A percentile compares a stretch with the other conserved stretches of the same genome.
Conservation (phyloP, 2,113 vertebrate genomes). For the Salvelinus alpinus region DNA sequence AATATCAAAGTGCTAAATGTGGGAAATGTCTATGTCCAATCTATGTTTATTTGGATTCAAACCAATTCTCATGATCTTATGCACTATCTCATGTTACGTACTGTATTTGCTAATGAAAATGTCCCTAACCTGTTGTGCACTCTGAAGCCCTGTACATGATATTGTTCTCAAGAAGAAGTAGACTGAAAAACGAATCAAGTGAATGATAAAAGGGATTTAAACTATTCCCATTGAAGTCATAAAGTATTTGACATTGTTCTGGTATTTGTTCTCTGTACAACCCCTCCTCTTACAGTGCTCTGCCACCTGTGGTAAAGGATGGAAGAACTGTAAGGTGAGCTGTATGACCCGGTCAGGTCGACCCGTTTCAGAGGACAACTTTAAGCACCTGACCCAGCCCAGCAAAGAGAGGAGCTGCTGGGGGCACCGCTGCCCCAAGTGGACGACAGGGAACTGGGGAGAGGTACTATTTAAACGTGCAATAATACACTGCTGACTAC, state of each 20-base stretch:
- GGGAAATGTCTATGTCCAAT: neutral
- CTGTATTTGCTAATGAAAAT: neutral
- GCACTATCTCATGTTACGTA: neutral
- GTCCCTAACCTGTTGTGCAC: no score
- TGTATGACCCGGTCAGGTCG: slow-evolving; percentile 86
- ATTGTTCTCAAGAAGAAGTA: no score
- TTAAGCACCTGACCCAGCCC: slow-evolving; percentile 82
- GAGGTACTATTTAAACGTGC: slow-evolving; percentile 76
- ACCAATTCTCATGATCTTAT: neutral
- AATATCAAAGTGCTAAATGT: neutral
- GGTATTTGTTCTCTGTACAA: neutral
- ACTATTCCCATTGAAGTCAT: no score
- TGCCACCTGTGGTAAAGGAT: slow-evolving; percentile 88
- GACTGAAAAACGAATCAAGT: neutral
- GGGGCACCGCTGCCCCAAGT: slow-evolving; percentile 88
- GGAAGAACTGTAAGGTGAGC: slow-evolving; percentile 86
- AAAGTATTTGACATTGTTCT: no score
- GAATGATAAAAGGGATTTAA: no score
- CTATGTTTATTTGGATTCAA: neutral
- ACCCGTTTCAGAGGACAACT: slow-evolving; percentile 82
- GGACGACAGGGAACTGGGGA: slow-evolving; percentile 90
- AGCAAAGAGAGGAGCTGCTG: slow-evolving; percentile 86
- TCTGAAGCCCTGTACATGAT: no score
- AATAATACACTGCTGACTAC: slow-evolving; percentile 27
- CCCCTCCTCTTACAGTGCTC: slow-evolving; percentile 84